Base-by-base conservation (phyloP, 2,113 vertebrate species). In the Oenanthe melanoleuca region DNA sequence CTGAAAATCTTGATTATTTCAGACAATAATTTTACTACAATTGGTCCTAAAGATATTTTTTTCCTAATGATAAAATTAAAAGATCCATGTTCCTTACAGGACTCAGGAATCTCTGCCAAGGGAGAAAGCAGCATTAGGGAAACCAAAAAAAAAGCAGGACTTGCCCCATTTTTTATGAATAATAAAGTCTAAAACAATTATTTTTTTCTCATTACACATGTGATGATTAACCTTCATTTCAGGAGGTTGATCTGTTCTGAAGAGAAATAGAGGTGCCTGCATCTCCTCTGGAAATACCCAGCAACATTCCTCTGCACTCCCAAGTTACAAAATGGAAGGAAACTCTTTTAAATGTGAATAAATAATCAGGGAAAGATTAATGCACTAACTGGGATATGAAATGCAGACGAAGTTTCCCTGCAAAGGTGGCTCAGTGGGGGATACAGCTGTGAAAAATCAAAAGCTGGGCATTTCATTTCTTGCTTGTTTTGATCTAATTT, bases 401-500 rank as follows among this genome's bases (percentile, higher is more conserved):
- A 85, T 74, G 65, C 67, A 91, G 53, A 49, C 8, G 21, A 57
- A 52, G 11, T 67, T 92, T 85, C 34, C 55, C 45, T 81, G 61
- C 44, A 52, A 78, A 89, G 61, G 63, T 92, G 65, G 25, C 82
- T 87, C 81, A 60, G 70, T 81, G 53, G 81, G 91, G 34, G 49
- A 63, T 75, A 22, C 7, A 79, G 7, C 31, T 73, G 59, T 20
- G 69, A 92, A 91, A 88, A 86, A 72, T 50, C 42, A 72, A 89
- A 91, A 87, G 34, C 65, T 20, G 29, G 13, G 26, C 49, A 45
- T 23, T 90, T 86, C 16, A 60, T 34, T 66, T 63, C 70, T 64
- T 84, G 12, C 73, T 85, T 59, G 52, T 81, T 95, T 94, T 93
- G 70, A 89, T 89, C 88, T 89, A 47, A 67, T 85, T 88, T 64